Evolutionary conservation across 2,888 invertebrate species (phyloP), one percentile per base, ranked within the genome.

Genomic region (Sepioteuthis lessoniana): DNA sequence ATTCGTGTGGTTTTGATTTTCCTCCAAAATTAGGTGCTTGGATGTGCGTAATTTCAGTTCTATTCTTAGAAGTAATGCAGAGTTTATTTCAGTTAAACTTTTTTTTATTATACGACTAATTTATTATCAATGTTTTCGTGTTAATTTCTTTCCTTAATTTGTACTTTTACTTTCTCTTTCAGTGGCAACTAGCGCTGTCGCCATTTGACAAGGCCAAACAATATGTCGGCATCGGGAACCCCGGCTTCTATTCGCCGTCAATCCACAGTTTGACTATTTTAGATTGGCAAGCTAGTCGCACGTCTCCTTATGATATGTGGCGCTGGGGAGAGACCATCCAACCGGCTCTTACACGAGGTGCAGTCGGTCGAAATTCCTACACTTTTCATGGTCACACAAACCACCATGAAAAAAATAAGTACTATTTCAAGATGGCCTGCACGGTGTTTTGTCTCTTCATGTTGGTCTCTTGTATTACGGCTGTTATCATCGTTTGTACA

Each of bases 281-380:
- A n/a, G 92, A 92, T 46, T 92, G 92, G 92, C 92, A 92, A 31
- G 46, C 92, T 10, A 92, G 92, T 31, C 92, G 92, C 31, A 92
- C 42, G 7, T 92, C 92, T 35, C 92, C 92, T 8, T 92, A 92
- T 47, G 92, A 92, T 21, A 92, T 92, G 92, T 92, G 92, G 92
- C 92, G 92, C 38, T 92, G 92, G 92, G 42, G 92, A n/a, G 7
- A 92, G 47, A 7, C 92, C n/a, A 31, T 47, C 31, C 46, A 92
- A 42, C n/a, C 92, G 13, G n/a, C 46, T 19, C 42, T 92, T 47
- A 92, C 42, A 47, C 92, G 92, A 25, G 92, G 47, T 13, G n/a
- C 92, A 0, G 46, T 92, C 31, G 47, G 47, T 19, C 38, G 92
- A 8, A 42, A 47, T 47, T 92, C 92, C 31, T 92, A 92, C n/a